Percentiles rank a stretch among this genome's conserved stretches.
Conservation (phyloP, 2,888 invertebrate genomes). For the Cosmia pyralina region DNA sequence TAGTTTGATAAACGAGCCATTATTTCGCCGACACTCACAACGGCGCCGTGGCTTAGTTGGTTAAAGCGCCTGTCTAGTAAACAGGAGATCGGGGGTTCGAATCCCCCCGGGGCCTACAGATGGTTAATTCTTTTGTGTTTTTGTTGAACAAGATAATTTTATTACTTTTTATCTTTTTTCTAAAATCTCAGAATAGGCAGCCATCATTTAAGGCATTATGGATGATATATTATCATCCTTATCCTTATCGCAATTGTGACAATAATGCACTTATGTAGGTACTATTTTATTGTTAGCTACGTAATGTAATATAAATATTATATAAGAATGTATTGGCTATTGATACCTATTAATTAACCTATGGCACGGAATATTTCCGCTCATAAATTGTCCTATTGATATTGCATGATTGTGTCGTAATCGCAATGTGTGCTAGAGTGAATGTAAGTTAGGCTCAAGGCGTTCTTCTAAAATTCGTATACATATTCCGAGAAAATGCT, state of each 20-base stretch:
- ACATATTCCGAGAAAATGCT: conserved; percentile 10
- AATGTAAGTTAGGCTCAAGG: conserved; percentile 49
- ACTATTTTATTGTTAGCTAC: neutral
- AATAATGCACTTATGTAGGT: neutral
- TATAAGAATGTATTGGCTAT: conserved; percentile 11
- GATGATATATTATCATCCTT: neutral
- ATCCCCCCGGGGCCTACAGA: conserved; percentile 88
- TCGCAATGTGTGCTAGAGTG: conserved; percentile 31
- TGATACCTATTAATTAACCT: conserved; percentile 11
- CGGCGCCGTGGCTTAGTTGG: conserved; percentile 91
- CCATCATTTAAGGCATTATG: too few relatives aligned
- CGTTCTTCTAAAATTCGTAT: conserved; percentile 24
- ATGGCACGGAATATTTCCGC: conserved; percentile 31
- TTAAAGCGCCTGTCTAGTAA: conserved; percentile 91
- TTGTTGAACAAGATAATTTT: neutral
- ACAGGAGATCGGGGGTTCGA: conserved; percentile 91
- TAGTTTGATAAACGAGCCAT: conserved; percentile 38
- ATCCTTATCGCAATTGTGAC: neutral
- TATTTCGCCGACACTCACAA: conserved; percentile 66
- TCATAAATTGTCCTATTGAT: conserved; percentile 29
- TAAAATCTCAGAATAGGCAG: neutral
- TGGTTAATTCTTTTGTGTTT: conserved; percentile 32
- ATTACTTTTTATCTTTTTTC: conserved; percentile 17
- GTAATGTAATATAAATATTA: neutral
- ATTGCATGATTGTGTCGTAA: conserved; percentile 26